phyloP scores from a whole-genome alignment of 37 sponge, comb jelly and placozoan species.

The Aplysina aerophoba region DNA sequence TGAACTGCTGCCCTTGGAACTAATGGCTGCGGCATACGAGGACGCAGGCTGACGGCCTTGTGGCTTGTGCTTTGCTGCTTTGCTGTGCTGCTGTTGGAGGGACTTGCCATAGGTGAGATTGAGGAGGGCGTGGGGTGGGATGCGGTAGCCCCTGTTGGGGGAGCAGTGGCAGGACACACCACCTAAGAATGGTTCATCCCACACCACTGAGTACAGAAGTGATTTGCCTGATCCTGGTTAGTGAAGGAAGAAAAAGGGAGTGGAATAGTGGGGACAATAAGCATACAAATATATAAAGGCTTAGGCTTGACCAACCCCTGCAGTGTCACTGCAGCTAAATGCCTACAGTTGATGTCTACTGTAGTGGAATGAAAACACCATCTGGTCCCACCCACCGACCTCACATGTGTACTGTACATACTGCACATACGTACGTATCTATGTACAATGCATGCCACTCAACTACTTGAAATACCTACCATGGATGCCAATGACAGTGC shows the following conservation, averaged over 20 bases:
- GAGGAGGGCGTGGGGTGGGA: slow-evolving; percentile 75
- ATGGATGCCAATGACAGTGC: slow-evolving; percentile 85
- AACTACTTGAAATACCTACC: slow-evolving; percentile 39
- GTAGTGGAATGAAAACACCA: too few relatives aligned
- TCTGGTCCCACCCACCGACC: too few relatives aligned
- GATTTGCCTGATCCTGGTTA: not conserved
- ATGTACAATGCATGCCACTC: too few relatives aligned
- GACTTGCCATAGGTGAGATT: slow-evolving; percentile 81
- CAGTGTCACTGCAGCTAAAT: too few relatives aligned
- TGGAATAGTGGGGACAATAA: not conserved
- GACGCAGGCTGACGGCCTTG: not conserved
- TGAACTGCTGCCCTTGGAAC: not conserved
- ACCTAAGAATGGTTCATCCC: slow-evolving; percentile 92
- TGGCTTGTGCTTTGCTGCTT: not conserved
- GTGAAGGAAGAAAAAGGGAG: not conserved
- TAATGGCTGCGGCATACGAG: not conserved
- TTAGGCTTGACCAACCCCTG: too few relatives aligned
- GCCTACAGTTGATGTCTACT: too few relatives aligned
- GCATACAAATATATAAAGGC: too few relatives aligned
- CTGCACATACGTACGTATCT: too few relatives aligned
- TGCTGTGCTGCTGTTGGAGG: slow-evolving; percentile 5
- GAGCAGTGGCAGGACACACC: slow-evolving; percentile 68
- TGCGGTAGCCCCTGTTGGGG: slow-evolving; percentile 71
- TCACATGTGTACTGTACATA: too few relatives aligned
- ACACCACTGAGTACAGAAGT: slow-evolving; percentile 78